phyloP scores from a whole-genome alignment of 1,140 invertebrate species.

The Heliothis virescens region DNA sequence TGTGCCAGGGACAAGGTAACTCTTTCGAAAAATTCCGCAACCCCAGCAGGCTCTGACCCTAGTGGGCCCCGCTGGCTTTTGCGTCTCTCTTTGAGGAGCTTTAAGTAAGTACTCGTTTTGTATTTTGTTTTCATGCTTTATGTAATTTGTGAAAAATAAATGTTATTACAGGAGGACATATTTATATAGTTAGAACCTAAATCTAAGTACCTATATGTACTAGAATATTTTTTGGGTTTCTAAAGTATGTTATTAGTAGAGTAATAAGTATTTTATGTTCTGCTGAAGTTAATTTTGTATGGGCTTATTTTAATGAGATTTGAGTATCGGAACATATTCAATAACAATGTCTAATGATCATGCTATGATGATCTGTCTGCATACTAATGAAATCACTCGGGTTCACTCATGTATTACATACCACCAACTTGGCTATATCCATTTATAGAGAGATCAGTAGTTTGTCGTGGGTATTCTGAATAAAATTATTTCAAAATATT shows the following conservation, averaged over 20 bases:
- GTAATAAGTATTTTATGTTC: too few species aligned
- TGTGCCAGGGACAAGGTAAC: too few species aligned
- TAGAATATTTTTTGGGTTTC: not conserved
- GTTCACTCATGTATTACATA: constrained; percentile 10
- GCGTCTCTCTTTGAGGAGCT: too few species aligned
- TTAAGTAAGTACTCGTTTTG: not conserved
- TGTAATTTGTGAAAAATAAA: too few species aligned
- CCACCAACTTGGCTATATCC: constrained; percentile 31
- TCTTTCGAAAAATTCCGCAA: too few species aligned
- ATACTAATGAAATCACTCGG: not conserved
- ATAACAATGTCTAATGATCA: not conserved
- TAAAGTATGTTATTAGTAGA: too few species aligned
- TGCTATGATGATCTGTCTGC: not conserved
- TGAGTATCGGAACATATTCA: not conserved
- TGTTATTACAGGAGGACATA: too few species aligned
- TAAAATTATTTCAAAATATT: not conserved
- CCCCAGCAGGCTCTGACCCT: too few species aligned
- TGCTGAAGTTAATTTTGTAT: not conserved
- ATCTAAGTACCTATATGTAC: not conserved
- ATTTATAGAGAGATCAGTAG: constrained; percentile 1
- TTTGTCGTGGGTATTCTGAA: constrained; percentile 9
- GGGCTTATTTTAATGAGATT: not conserved
- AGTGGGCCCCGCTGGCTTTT: too few species aligned
- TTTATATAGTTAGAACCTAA: too few species aligned
- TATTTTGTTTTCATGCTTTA: not conserved